Evolutionary conservation across 2,888 invertebrate species (phyloP), one percentile per base, ranked within the genome.

Genomic region (Hecatera dysodea): DNA sequence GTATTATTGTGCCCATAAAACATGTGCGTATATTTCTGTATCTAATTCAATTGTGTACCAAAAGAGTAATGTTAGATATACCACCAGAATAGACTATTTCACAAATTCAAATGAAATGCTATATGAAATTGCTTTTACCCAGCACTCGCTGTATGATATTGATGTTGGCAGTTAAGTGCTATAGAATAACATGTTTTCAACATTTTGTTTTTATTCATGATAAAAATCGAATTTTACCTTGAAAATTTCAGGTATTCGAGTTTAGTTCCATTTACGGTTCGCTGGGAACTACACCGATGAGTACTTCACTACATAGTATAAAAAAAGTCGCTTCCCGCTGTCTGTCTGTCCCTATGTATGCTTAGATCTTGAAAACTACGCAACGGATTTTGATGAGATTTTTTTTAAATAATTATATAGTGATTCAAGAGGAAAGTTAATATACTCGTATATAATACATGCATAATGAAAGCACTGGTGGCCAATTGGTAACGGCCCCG

Each of bases 41-140:
- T 60, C 55, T 74, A 69, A 69, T 70, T 81, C 59, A 72, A 74
- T 82, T 79, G 70, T 73, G 59, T 15, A 53, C 27, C 44, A 39
- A 57, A 67, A 72, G 5, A 46, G 64, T 46, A 53, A 57, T 57
- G 52, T 77, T 57, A 57, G 42, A 65, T 55, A 29, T 53, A 11
- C 24, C 19, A 56, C 11, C 15, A 22, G 12, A 63, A 33, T 42
- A 59, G 24, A 50, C 27, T 44, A 42, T 53, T 22, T 24, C 29
- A 17, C 4, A 12, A 22, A 36, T 66, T 53, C 17, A 24, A 68
- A 62, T 52, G 2, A n/a, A n/a, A n/a, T n/a, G n/a, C n/a, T n/a
- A n/a, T n/a, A n/a, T n/a, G n/a, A 50, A 74, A 63, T 55, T 39
- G 66, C 66, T 65, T 72, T 62, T 48, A 65, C 1, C 24, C 24